phyloP scores from a whole-genome alignment of 2,888 invertebrate genomes.

The Oconnorella tubifera region DNA sequence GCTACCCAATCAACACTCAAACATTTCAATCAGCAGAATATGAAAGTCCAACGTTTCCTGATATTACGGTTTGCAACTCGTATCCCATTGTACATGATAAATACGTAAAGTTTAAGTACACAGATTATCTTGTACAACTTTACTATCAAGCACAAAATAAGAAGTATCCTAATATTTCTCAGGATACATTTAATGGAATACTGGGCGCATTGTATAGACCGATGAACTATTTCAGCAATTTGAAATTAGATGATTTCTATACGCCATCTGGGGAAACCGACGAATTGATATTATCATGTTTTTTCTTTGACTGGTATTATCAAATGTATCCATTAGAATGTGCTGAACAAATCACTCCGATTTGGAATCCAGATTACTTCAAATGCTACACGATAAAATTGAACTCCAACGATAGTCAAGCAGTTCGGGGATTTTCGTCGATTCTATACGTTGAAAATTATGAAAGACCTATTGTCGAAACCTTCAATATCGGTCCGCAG shows the following conservation, averaged over 20 bases:
- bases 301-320: not conserved
- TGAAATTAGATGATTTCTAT: no score
- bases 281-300: not conserved
- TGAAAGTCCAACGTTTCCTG: not conserved
- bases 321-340: not conserved
- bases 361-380: constrained; percentile 1
- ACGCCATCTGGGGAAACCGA: no score
- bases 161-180: not conserved
- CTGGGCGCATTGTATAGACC: not conserved
- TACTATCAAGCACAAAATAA: no score
- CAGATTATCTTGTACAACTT: not conserved
- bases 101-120: not conserved
- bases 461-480: not conserved
- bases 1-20: not conserved
- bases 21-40: not conserved
- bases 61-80: not conserved
- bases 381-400: not conserved
- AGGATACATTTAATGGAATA: not conserved
- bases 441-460: constrained; percentile 7
- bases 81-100: not conserved
- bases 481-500: not conserved
- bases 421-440: not conserved
- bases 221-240: not conserved
- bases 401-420: not conserved
- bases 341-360: not conserved